Evolutionary conservation across 2,797 vertebrate species (phyloP), one percentile per base, ranked within the genome.

Genomic region (Oryzias sinensis): DNA sequence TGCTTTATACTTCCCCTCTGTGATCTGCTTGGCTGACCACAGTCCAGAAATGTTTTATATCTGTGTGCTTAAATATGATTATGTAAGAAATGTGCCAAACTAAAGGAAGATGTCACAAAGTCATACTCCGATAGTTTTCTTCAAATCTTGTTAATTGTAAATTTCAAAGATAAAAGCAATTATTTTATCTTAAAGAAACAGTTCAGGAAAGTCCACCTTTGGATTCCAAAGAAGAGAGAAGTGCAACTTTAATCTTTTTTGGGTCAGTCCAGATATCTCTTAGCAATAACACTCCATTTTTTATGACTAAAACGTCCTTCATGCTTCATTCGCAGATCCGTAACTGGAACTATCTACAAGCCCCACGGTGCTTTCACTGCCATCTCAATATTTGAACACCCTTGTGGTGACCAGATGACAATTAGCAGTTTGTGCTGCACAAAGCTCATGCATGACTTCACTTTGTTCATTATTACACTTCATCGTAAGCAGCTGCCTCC

Each of bases 301-400:
- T 65, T 56, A 52, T 46, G 49, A 62, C 6, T 46, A 45, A 68
- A 60, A 68, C 42, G 60, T 27, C 52, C 56, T 61, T 67, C 27
- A 37, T 67, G 53, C 49, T 70, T 66, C 49, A 72, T 50, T 72
- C 62, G 72, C 67, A 72, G 54, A 74, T 72, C 68, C 72, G 43
- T 51, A 56, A 62, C 42, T 61, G 57, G 69, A 75, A 77, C 71
- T 68, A 67, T 80, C 60, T 62, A 42, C 54, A 68, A 74, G 20
- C 29, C 50, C 57, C 43, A 73, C 68, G 61, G 43, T 66, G 50
- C 44, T 63, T 45, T 56, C 43, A 49, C 54, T 63, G 62, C 60
- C 70, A 70, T 51, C 49, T 62, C 61, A 66, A 20, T 75, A 65
- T 78, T 68, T 81, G 57, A 52, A 43, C 16, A 51, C 53, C 27